Evolutionary conservation across 2,113 vertebrate species (phyloP).

Genomic region (Junco hyemalis): DNA sequence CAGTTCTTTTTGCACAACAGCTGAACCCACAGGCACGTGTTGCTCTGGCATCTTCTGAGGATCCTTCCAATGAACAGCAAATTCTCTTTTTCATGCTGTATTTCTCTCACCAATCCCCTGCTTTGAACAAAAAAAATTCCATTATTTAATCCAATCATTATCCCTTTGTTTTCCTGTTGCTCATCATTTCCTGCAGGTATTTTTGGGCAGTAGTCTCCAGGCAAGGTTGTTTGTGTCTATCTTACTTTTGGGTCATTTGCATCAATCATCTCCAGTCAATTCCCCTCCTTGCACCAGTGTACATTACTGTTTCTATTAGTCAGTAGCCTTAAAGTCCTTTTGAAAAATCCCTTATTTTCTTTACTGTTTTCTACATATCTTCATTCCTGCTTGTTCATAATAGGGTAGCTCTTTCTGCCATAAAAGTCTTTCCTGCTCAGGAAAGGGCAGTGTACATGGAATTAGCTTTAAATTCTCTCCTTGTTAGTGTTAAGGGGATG

Average conservation of each 20-base stretch:
- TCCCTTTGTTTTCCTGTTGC: neutral
- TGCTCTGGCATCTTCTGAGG: neutral
- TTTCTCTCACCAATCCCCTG: neutral
- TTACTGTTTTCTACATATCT: neutral
- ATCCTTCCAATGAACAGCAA: neutral
- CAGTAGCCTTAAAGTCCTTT: neutral
- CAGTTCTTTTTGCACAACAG: neutral
- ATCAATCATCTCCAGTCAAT: neutral
- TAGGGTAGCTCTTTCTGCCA: neutral
- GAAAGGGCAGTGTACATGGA: neutral
- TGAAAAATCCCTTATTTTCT: neutral
- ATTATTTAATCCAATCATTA: neutral
- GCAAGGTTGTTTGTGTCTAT: neutral
- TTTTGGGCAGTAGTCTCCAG: neutral
- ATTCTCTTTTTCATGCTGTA: neutral
- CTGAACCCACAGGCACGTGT: neutral
- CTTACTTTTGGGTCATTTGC: neutral
- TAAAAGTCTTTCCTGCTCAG: neutral
- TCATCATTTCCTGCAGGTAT: neutral
- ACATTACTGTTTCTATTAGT: neutral
- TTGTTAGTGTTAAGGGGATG: neutral
- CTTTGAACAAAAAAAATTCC: neutral
- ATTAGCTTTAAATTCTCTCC: neutral
- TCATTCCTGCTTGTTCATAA: neutral
- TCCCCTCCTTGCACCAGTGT: neutral